Base-by-base conservation (phyloP, 2,113 vertebrate species). In the Malaclemys terrapin region DNA sequence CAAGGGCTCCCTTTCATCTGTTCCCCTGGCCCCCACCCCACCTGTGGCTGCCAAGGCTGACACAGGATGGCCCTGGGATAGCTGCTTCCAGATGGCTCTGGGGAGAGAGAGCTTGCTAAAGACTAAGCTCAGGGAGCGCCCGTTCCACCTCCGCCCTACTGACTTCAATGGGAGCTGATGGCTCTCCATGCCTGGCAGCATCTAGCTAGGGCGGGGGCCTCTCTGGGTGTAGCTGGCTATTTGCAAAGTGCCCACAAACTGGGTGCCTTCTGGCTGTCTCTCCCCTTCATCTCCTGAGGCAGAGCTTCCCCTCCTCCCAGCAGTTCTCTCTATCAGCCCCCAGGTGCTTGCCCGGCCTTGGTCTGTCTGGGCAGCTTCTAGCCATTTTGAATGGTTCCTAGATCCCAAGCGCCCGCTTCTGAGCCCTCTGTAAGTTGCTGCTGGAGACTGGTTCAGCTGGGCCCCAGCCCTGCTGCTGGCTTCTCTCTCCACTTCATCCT, bases 381-480 rank as follows among this genome's bases (percentile, higher is more conserved):
- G 31, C 62, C 35, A 14, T 35, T 62, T 31, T 35, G 59, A 62
- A 16, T 14, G 62, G 14, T 47, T 29, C 8, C 54, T n/a, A 38
- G n/a, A 75, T 20, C 38, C 69, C 38, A 6, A 62, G 69, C 35
- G 11, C 84, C 25, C 0, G 1, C 2, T 0, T 69, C 27, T 50
- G 38, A 2, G 19, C n/a, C n/a, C 69, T 38, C 3, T 72, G n/a
- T 42, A n/a, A 38, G n/a, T 42, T 78, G 75, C 24, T 27, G 22
- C 42, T 0, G 3, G 57, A 42, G 1, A 4, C 56, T 0, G 22
- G 0, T 4, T 42, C 5, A 62, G 13, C 92, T 29, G n/a, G 50
- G 19, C 29, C 80, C 75, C 1, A 0, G 52, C 65, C n/a, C 35
- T 72, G 65, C 65, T 38, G 65, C 65, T 17, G 35, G 65, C 65